Base-by-base conservation (phyloP, 2,888 invertebrate species). In the Crocallis elinguaria region DNA sequence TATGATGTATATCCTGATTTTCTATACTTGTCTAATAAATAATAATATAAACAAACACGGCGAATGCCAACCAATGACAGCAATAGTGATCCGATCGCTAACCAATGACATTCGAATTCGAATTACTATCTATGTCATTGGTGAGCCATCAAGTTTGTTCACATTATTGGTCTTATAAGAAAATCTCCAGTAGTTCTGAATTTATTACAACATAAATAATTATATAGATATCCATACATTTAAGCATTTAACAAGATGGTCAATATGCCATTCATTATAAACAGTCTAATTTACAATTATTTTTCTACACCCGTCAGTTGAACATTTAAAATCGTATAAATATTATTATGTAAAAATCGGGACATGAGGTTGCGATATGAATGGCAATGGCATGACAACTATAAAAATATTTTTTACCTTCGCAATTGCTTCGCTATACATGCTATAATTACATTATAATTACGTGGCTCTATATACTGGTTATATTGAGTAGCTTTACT, bases 251-350 rank as follows among this genome's bases (percentile, higher is more conserved):
- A 50, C 43, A 43, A 43, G 36, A 36, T 37, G 25, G 16, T 38
- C 27, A 12, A 29, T 23, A 38, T 36, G 43, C 5, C 36, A 49
- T 29, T 37, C n/a, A n/a, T 42, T 12, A 43, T 17, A 37, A n/a
- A 38, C 14, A 36, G 19, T 32, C 36, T 51, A 36, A 45, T 36
- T 36, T 41, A 49, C 45, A 55, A 25, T 39, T 32, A 44, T 38
- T 36, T 44, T 55, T 49, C 43, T 57, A 44, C 51, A 57, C 46
- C 51, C 44, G 48, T 49, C 36, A 45, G 45, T 49, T 52, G 52
- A 53, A 54, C 49, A 49, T 38, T 29, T 37, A 32, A 17, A 30
- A 33, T 13, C 9, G 8, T 37, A 11, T 2, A 30, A 25, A 14
- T 35, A 29, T 7, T 29, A 44, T 33, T 33, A 46, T 46, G 14